Percentiles rank a stretch among this genome's conserved stretches.
phyloP scores from a whole-genome alignment of 1,140 invertebrate species.

The Ericerus pela region DNA sequence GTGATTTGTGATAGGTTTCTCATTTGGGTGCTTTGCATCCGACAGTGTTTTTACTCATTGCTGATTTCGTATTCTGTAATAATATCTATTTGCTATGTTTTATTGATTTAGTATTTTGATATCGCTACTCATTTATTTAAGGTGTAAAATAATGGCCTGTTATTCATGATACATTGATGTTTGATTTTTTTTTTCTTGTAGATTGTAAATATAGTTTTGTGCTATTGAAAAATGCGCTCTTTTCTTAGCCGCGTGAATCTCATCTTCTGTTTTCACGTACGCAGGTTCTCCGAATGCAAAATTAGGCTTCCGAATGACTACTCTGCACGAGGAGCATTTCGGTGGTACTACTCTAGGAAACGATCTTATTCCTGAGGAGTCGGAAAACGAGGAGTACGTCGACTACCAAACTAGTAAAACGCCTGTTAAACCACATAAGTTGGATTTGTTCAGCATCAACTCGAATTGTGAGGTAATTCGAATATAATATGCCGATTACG shows the following conservation, averaged over 20 bases:
- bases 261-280: slow-evolving; percentile 22
- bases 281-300: slow-evolving; percentile 68
- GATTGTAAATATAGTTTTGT: too few relatives aligned
- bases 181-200: too few relatives aligned
- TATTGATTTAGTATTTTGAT: not conserved
- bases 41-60: slow-evolving; percentile 4
- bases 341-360: slow-evolving; percentile 27
- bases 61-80: slow-evolving; percentile 5
- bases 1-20: not conserved
- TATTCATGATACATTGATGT: too few relatives aligned
- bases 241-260: not conserved
- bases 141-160: too few relatives aligned
- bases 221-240: not conserved
- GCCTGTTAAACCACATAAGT: not conserved
- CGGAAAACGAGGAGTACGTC: not conserved
- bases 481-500: not conserved
- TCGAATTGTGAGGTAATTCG: not conserved
- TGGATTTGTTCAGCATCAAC: not conserved
- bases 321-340: slow-evolving; percentile 67
- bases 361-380: not conserved
- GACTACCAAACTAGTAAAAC: not conserved
- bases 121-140: not conserved
- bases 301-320: slow-evolving; percentile 74
- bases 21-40: not conserved
- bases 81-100: not conserved